Base-by-base conservation (phyloP, 2,113 vertebrate species). In the Colistium nudipinnis region DNA sequence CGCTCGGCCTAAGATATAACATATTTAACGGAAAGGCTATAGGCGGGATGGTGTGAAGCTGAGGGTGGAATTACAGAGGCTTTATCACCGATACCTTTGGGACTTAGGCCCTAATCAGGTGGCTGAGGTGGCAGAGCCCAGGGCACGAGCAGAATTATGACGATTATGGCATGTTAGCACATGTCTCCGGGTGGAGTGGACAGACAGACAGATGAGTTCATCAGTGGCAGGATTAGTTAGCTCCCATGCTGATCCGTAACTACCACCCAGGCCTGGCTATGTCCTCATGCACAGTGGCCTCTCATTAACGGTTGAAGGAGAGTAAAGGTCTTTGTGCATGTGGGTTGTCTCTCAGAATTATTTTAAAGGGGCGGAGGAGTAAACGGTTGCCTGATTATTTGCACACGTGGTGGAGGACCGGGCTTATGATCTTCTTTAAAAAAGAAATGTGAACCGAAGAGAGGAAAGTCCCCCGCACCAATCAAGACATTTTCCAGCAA, bases 161-260 rank as follows among this genome's bases (percentile, higher is more conserved):
- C 92, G 92, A 95, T 95, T 96, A 96, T 95, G 96, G 95, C 96
- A 95, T 97, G 96, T 95, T 94, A 95, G 94, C 93, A 94, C 95
- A 94, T 94, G 97, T 95, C 94, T 95, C 87, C 92, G 90, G 90
- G 89, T 89, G 85, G 92, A 95, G 93, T 94, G 95, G 96, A 97
- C 95, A 94, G 95, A 94, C 93, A 95, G 95, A 95, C 93, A 93
- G 76, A 96, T 93, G 94, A 96, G 95, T 96, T 98, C 96, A 97
- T 96, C 94, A 96, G 94, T 89, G 93, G 93, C 87, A 92, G 84
- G 92, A 95, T 96, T 96, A 97, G 94, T 93, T 85, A 79, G 91
- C 93, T 94, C 95, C 92, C 96, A 95, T 95, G 95, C 94, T 95
- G 96, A 84, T 95, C 92, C 48, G 79, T 95, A 95, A 95, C 93